phyloP scores from a whole-genome alignment of 2,113 vertebrate species.

The Galemys pyrenaicus region DNA sequence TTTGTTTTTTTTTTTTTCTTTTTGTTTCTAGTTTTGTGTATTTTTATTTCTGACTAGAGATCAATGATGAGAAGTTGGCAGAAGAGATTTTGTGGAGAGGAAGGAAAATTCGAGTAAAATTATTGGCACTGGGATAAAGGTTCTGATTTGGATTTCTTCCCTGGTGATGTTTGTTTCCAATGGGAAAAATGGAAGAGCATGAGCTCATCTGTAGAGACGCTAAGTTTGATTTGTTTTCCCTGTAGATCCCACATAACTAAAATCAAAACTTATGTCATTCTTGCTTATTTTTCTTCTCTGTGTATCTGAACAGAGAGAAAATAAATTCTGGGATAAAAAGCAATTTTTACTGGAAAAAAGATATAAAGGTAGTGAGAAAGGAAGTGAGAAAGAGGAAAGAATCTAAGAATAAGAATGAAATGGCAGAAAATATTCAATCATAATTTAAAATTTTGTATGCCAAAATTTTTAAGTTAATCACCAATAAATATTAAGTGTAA shows the following conservation, averaged over 20 bases:
- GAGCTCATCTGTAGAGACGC: background rate
- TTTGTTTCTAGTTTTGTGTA: background rate
- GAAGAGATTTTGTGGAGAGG: background rate
- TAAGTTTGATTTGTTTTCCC: slow-evolving; percentile 38
- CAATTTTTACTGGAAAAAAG: background rate
- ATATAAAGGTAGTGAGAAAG: background rate
- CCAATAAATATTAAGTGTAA: background rate
- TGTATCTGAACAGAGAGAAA: background rate
- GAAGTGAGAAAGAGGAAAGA: background rate
- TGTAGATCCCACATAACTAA: background rate
- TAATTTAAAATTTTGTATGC: background rate
- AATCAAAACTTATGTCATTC: background rate
- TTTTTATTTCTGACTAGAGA: background rate
- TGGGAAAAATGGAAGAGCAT: background rate
- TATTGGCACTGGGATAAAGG: slow-evolving; percentile 51
- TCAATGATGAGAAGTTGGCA: background rate
- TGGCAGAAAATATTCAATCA: background rate
- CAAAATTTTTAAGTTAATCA: background rate
- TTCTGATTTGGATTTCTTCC: slow-evolving; percentile 50
- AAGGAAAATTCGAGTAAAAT: background rate
- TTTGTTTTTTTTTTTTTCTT: background rate
- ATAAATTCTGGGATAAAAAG: background rate
- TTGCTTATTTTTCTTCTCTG: background rate
- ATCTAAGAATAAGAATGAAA: background rate
- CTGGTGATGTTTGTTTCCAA: slow-evolving; percentile 6